Conservation (phyloP, 2,888 invertebrate species). For the Allacma fusca region DNA sequence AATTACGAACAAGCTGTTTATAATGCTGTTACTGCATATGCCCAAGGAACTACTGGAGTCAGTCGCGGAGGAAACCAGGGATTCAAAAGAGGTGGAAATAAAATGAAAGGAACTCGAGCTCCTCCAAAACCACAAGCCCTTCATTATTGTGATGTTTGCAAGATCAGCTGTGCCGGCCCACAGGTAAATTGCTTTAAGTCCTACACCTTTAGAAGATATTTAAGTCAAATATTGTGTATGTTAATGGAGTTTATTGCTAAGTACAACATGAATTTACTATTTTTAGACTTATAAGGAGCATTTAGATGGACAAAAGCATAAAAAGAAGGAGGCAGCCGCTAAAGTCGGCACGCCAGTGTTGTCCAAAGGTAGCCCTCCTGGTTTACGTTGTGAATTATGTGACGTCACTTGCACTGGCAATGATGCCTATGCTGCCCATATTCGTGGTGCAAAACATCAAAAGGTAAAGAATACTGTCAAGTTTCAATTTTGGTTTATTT, state of each 20-base stretch:
- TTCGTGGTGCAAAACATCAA: constrained; percentile 97
- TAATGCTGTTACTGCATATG: constrained; percentile 94
- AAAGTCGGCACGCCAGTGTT: constrained; percentile 76
- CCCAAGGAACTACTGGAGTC: constrained; percentile 76
- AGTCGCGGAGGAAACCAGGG: constrained; percentile 65
- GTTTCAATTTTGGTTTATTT: not conserved
- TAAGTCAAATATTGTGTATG: not conserved
- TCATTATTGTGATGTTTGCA: constrained; percentile 98
- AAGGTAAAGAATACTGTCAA: constrained; percentile 71
- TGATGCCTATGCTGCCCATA: constrained; percentile 98
- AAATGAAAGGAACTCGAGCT: constrained; percentile 55
- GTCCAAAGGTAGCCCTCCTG: constrained; percentile 65
- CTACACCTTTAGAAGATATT: not conserved
- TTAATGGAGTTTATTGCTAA: no score
- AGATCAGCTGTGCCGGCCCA: constrained; percentile 95
- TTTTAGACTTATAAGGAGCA: constrained; percentile 89
- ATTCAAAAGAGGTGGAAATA: constrained; percentile 61
- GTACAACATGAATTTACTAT: no score
- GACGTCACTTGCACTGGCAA: constrained; percentile 98
- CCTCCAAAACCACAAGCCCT: constrained; percentile 89
- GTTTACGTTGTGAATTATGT: constrained; percentile 93
- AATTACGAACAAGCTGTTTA: constrained; percentile 95
- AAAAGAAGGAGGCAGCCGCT: constrained; percentile 92
- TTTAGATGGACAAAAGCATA: constrained; percentile 98
- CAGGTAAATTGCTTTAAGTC: constrained; percentile 68